A percentile compares a stretch with the other conserved stretches of the same genome.
phyloP scores from a whole-genome alignment of 2,113 vertebrate genomes.

The Alces alces region DNA sequence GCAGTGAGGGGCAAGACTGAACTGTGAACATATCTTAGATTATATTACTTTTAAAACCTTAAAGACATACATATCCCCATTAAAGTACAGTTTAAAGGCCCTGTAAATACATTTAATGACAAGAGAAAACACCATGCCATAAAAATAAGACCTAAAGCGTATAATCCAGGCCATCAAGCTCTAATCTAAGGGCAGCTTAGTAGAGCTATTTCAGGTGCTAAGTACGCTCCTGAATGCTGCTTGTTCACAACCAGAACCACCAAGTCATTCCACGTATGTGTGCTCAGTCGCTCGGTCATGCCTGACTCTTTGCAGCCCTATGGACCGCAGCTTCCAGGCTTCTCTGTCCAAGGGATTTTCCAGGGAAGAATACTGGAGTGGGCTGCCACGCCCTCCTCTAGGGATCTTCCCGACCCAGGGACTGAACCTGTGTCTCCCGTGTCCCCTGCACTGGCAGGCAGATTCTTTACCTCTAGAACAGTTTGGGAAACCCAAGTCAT shows the following conservation, averaged over 20 bases:
- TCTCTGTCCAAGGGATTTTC: not conserved
- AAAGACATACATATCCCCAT: not conserved
- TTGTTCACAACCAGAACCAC: not conserved
- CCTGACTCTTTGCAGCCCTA: not conserved
- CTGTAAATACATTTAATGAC: not conserved
- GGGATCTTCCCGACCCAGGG: not conserved
- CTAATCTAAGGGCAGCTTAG: not conserved
- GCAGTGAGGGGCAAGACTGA: too few species aligned
- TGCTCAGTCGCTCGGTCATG: not conserved
- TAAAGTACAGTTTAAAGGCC: constrained; percentile 3
- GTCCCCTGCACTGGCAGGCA: not conserved
- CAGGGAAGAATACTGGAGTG: not conserved
- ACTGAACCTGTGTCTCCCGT: accelerated
- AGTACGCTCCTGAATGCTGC: not conserved
- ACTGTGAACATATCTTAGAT: not conserved
- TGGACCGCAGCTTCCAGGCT: not conserved
- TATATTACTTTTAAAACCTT: not conserved
- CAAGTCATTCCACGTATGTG: not conserved
- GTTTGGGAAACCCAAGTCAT: not conserved
- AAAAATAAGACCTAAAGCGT: not conserved
- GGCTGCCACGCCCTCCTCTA: not conserved
- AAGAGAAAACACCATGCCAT: not conserved
- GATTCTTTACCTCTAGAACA: not conserved
- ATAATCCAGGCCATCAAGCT: not conserved
- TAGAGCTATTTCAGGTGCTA: not conserved